Conservation (phyloP, 2,888 invertebrate genomes). For the Abscondita cerata region DNA sequence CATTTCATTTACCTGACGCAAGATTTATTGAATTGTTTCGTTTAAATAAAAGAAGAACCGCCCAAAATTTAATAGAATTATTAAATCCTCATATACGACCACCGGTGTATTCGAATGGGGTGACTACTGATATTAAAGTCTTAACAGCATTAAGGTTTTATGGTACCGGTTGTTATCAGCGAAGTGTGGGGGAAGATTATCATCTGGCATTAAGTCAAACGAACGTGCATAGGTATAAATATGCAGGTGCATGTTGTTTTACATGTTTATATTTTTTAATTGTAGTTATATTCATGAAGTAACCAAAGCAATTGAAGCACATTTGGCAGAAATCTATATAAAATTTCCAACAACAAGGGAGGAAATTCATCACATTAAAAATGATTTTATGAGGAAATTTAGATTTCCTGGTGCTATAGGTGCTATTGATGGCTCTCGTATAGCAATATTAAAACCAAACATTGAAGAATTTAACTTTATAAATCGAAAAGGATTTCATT, state of each 20-base stretch:
- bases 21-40: no score
- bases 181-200: neutral
- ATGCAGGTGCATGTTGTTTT: neutral
- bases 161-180: no score
- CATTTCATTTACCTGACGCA: no score
- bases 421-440: constrained; percentile 3
- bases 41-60: no score
- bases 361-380: neutral
- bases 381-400: neutral
- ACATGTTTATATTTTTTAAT: neutral
- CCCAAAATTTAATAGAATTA: no score
- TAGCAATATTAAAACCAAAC: constrained; percentile 6
- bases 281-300: constrained; percentile 9
- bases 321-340: neutral
- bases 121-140: neutral
- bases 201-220: neutral
- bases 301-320: neutral
- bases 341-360: neutral
- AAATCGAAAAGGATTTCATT: constrained; percentile 7
- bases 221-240: neutral
- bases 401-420: constrained; percentile 7
- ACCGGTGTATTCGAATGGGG: neutral
- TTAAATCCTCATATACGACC: neutral
- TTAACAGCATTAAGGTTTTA: neutral
- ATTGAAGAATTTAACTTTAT: constrained; percentile 4